Evolutionary conservation across 1,140 invertebrate genomes (phyloP).

Genomic region (Phthorimaea operculella): DNA sequence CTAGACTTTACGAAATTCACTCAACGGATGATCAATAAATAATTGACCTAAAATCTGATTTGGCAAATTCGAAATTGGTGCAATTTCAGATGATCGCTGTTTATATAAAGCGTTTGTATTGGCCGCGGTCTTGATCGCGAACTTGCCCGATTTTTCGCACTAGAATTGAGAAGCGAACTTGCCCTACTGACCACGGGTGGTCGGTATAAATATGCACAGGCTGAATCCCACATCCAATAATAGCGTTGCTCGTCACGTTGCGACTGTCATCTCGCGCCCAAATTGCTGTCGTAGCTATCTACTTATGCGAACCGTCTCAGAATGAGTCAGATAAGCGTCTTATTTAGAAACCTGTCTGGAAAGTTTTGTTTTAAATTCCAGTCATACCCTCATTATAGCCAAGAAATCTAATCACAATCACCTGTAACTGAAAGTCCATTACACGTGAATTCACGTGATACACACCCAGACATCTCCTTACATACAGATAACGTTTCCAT

Average conservation of each 20-base stretch:
- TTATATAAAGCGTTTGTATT: constrained; percentile 23
- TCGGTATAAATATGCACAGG: constrained; percentile 55
- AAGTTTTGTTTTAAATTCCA: too few species aligned
- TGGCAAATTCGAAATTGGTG: background rate
- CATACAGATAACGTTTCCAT: background rate
- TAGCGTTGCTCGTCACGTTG: constrained; percentile 35
- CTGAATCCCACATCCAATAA: constrained; percentile 33
- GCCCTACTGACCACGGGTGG: constrained; percentile 54
- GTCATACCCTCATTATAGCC: too few species aligned
- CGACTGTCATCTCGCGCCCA: constrained; percentile 13
- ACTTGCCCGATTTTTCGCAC: constrained; percentile 62
- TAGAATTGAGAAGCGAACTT: constrained; percentile 61
- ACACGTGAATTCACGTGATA: too few species aligned
- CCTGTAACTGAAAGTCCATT: too few species aligned
- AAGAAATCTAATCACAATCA: too few species aligned
- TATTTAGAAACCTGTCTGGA: too few species aligned
- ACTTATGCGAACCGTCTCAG: too few species aligned
- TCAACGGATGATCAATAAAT: constrained; percentile 1
- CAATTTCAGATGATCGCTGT: background rate
- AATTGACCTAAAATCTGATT: background rate
- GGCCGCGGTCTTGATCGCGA: constrained; percentile 55
- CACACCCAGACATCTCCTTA: background rate
- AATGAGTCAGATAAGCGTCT: too few species aligned
- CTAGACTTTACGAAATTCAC: background rate
- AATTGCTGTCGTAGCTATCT: background rate